Evolutionary conservation across 1,140 invertebrate genomes (phyloP).

Genomic region (Bombus ignitus): DNA sequence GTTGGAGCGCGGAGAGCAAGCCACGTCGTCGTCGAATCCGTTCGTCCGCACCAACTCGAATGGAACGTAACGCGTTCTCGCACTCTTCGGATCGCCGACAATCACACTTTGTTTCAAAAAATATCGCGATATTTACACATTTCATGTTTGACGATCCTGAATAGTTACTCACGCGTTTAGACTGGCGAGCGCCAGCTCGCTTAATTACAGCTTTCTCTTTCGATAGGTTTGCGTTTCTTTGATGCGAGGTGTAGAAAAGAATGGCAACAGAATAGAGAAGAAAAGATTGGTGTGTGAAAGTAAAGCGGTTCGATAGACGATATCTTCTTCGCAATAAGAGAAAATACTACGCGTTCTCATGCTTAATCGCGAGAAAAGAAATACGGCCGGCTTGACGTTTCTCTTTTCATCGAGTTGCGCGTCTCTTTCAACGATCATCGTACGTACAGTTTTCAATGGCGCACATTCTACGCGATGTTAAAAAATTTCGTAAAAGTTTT

Average conservation of each 20-base stretch:
- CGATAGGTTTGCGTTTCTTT: not conserved
- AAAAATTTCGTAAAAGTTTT: conserved; percentile 43
- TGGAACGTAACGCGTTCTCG: not conserved
- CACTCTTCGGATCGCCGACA: conserved; percentile 30
- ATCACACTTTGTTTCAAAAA: conserved; percentile 39
- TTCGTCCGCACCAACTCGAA: not conserved
- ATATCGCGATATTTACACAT: conserved; percentile 52
- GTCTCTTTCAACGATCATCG: not conserved
- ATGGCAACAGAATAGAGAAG: conserved; percentile 6
- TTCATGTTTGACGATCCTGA: conserved; percentile 45
- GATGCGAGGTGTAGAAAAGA: conserved; percentile 36
- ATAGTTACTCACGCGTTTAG: conserved; percentile 41
- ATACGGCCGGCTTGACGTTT: conserved; percentile 7
- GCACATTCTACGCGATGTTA: conserved; percentile 33
- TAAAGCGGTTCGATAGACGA: conserved; percentile 22
- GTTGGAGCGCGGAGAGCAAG: conserved; percentile 15
- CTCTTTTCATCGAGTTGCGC: not conserved
- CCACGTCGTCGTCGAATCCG: not conserved
- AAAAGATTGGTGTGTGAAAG: not conserved
- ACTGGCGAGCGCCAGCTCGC: conserved; percentile 36
- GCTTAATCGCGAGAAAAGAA: not conserved
- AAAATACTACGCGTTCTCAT: not conserved
- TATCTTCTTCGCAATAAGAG: not conserved
- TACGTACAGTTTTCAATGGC: conserved; percentile 16
- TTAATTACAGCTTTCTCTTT: not conserved